Base-by-base conservation (phyloP, 1,140 invertebrate species). In the Ooceraea biroi region DNA sequence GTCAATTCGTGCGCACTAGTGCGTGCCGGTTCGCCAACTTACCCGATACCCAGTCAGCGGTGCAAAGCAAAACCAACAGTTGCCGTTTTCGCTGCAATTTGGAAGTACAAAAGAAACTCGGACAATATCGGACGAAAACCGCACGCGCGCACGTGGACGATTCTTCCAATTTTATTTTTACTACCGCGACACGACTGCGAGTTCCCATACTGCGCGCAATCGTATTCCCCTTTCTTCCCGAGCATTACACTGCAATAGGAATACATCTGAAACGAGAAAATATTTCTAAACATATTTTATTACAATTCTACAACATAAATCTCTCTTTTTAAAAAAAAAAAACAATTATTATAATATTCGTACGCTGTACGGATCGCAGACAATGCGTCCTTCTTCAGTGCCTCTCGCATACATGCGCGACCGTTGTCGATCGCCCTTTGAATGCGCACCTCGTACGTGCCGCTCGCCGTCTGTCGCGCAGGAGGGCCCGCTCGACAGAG, bases 381-480 rank as follows among this genome's bases (percentile, higher is more conserved):
- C 17, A 58, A 58, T 17, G 14, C 3, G 5, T 63, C 57, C 11
- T 19, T 14, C 1, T 17, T 72, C 11, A 12, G n/a, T 17, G 10
- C 17, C n/a, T n/a, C n/a, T n/a, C n/a, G n/a, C n/a, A 2, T 14
- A 55, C 2, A 4, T 4, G 36, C 17, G 30, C 17, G 17, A 17
- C 25, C 7, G 17, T n/a, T 0, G 10, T 50, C 66, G 36, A 36
- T 36, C 30, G 52, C 52, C 14, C 69, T 57, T 73, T 71, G 22
- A 27, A 17, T 30, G 69, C 25, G 17, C 72, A n/a, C 11, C 57
- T 19, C 76, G 27, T 11, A 27, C 17, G 7, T 63, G 55, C 36
- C 30, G 36, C 65, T 69, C 36, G 60, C 63, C 63, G 76, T 68
- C 76, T 69, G 76, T 69, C 36, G 50, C 22, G n/a, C 36, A 69